Conservation (phyloP, 2,888 invertebrate genomes). For the Mongoloraphidia duomilia region DNA sequence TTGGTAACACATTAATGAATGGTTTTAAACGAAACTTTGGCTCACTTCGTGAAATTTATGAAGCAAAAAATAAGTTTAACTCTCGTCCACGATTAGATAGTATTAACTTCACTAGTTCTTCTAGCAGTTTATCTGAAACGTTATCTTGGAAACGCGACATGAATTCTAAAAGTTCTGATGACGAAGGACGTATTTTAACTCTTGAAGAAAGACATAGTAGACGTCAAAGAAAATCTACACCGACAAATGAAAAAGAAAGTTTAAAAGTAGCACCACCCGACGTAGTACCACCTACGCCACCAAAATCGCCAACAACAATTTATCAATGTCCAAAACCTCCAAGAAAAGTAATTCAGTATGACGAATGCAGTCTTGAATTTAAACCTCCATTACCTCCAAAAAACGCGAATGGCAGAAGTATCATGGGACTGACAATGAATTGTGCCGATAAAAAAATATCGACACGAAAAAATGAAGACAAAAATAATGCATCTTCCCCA, state of each 20-base stretch:
- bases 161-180: constrained; percentile 25
- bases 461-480: constrained; percentile 1
- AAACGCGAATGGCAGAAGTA: constrained; percentile 53
- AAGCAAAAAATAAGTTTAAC: constrained; percentile 39
- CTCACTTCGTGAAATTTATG: constrained; percentile 60
- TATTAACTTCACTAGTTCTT: constrained; percentile 14
- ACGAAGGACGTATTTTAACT: constrained; percentile 49
- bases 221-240: constrained; percentile 48
- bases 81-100: constrained; percentile 28
- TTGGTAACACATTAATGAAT: constrained; percentile 25
- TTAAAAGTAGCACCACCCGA: constrained; percentile 46
- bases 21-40: constrained; percentile 39
- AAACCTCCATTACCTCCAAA: constrained; percentile 39
- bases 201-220: constrained; percentile 59
- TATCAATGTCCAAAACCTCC: constrained; percentile 48
- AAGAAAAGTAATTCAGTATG: constrained; percentile 32
- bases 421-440: constrained; percentile 21
- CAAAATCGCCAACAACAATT: constrained; percentile 36
- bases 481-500: constrained; percentile 23
- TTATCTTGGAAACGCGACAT: constrained; percentile 27
- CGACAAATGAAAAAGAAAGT: constrained; percentile 33
- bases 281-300: constrained; percentile 48
- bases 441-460: neutral
- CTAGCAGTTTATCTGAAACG: constrained; percentile 16
- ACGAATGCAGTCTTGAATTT: constrained; percentile 15